phyloP scores from a whole-genome alignment of 2,113 vertebrate species.

The Apteryx owenii region DNA sequence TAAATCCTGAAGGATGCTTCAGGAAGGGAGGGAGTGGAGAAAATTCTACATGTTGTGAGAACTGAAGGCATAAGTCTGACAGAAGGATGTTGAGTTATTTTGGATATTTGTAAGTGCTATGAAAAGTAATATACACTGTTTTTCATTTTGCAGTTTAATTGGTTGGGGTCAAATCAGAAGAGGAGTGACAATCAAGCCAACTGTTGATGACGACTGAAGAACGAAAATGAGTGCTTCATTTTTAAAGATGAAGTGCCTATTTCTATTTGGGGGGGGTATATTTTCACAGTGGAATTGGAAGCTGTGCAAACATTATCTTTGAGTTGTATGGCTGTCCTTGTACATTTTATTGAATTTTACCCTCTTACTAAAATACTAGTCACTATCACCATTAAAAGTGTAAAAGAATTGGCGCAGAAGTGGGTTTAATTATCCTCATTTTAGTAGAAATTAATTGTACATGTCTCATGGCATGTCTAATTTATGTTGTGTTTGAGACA shows the following conservation, averaged over 20 bases:
- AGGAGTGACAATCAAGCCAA: slow-evolving; percentile 98
- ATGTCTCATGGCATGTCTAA: slow-evolving; percentile 76
- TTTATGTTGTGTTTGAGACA: slow-evolving; percentile 74
- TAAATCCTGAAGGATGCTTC: neutral
- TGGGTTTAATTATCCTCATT: slow-evolving; percentile 63
- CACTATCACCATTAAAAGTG: slow-evolving; percentile 63
- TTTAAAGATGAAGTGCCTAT: slow-evolving; percentile 46
- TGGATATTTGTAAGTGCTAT: neutral
- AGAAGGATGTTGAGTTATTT: neutral
- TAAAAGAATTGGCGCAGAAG: slow-evolving; percentile 61
- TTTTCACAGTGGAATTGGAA: slow-evolving; percentile 69
- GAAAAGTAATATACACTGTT: neutral
- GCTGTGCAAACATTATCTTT: slow-evolving; percentile 52
- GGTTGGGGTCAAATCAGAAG: slow-evolving; percentile 99
- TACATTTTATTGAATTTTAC: slow-evolving; percentile 64
- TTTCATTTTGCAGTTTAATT: slow-evolving; percentile 88
- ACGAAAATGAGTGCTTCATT: slow-evolving; percentile 52
- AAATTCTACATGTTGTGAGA: neutral
- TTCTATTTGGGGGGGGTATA: slow-evolving; percentile 57
- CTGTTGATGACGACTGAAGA: slow-evolving; percentile 95
- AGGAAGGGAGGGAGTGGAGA: neutral
- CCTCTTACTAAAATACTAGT: slow-evolving; percentile 71
- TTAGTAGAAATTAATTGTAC: slow-evolving; percentile 66
- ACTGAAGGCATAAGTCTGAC: neutral
- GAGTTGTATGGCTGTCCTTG: slow-evolving; percentile 59